Evolutionary conservation across 1,140 invertebrate species (phyloP), one percentile per base, ranked within the genome.

Genomic region (Drosophila chauvacae): DNA sequence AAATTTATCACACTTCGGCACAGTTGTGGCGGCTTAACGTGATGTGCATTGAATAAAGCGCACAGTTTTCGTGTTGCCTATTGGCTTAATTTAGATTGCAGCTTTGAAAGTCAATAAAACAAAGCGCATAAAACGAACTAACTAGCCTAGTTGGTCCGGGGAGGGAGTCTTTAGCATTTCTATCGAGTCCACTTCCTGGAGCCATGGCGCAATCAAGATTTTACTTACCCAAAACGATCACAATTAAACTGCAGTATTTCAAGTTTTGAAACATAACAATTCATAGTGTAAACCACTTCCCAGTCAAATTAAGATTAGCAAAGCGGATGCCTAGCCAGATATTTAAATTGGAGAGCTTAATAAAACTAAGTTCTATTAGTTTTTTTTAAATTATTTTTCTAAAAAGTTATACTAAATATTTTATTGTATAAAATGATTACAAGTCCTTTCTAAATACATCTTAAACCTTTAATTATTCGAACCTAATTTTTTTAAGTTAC

Each of bases 1-100:
- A 72, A 72, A 72, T 72, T 72, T 71, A 72, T 71, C 69, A 72
- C 69, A 72, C 69, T 72, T 72, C 45, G 55, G 53, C 66, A 56
- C 44, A 60, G n/a, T 72, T 42, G 53, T 72, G 66, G 66, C 69
- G 55, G 69, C 69, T 71, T 37, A 35, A 72, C 66, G 69, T 60
- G 69, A 71, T 71, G 68, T 71, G 66, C 69, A 72, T 72, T 23
- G 16, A 30, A 70, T 41, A 48, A 42, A 42, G 53, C 42, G 28
- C 16, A 50, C 41, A 56, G 51, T 56, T 56, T 55, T 66, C 37
- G 41, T n/a, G 16, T 33, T n/a, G 26, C 30, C 23, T 26, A 35
- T n/a, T 14, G 48, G 63, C 37, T 48, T 64, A 51, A 33, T 28
- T 65, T 55, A 45, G 20, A 41, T 26, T 26, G 28, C 13, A 35